A percentile compares a stretch with the other conserved stretches of the same genome.
phyloP scores from a whole-genome alignment of 2,888 invertebrate genomes.

The Halictus quadricinctus region DNA sequence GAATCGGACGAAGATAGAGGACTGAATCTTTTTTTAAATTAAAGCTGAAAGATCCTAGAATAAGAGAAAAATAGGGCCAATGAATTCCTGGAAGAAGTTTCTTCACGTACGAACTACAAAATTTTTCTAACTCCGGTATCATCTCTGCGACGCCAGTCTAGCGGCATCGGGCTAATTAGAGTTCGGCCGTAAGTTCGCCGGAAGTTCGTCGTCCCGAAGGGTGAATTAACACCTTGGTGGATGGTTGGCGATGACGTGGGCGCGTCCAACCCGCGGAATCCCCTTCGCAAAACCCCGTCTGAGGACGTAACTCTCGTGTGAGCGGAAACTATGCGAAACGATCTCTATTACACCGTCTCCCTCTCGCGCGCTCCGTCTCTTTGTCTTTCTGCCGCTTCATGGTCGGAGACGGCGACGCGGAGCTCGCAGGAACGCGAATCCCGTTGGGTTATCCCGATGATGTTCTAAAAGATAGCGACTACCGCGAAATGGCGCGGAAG shows the following conservation, averaged over 20 bases:
- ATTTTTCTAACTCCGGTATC: background rate
- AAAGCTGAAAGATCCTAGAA: background rate
- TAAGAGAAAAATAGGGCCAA: too few species aligned
- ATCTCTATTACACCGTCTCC: background rate
- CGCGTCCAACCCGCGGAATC: conserved; percentile 1
- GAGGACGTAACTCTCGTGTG: conserved; percentile 11
- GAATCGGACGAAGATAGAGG: background rate
- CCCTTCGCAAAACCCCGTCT: background rate
- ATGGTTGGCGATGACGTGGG: conserved; percentile 16
- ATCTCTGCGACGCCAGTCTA: background rate
- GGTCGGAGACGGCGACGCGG: background rate
- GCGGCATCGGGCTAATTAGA: background rate
- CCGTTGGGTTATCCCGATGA: conserved; percentile 50
- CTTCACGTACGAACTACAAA: background rate
- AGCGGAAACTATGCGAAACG: conserved; percentile 39
- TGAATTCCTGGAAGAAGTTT: background rate
- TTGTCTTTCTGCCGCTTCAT: background rate
- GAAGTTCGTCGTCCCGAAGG: background rate
- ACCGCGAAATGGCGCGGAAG: conserved; percentile 65
- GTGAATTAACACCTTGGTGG: conserved; percentile 39
- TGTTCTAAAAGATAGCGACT: conserved; percentile 58
- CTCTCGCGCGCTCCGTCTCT: background rate
- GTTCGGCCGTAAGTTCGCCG: background rate
- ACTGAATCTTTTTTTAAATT: background rate
- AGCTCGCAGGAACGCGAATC: conserved; percentile 2